Evolutionary conservation across 2,888 invertebrate genomes (phyloP), one percentile per base, ranked within the genome.

Genomic region (Drosophila formosana): DNA sequence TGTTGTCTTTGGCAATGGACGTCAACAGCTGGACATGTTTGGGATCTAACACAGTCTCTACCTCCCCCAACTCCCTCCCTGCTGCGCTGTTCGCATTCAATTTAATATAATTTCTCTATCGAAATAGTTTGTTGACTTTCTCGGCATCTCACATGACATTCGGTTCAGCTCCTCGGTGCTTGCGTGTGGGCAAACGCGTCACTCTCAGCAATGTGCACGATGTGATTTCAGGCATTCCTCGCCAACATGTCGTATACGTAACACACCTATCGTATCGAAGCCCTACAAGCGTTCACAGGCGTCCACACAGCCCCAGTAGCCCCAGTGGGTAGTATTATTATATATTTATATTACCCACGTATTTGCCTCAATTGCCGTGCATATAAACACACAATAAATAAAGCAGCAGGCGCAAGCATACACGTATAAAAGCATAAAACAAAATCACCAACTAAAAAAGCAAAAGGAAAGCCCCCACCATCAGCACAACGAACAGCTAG

Each of bases 11-110:
- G 71, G 72, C 72, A 84, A 84, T 66, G 80, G 84, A 82, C 88
- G 69, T 74, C 80, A 72, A 84, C 84, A 84, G 88, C 88, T 84
- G 83, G 87, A 86, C 65, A 75, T 81, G 82, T 85, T 86, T 58
- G 45, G 57, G 58, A 30, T 39, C 41, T 13, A 13, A 45, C 25
- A 25, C 45, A 30, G 26, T 2, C 47, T 41, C 8, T 26, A n/a
- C 8, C 5, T 11, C 3, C 13, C 0, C 18, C 34, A 25, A 7
- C 8, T 3, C 4, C 32, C 43, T 25, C 13, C 26, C 4, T 11
- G n/a, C 8, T n/a, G 4, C 51, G 23, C 43, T 45, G 52, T 7
- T 52, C 55, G 66, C 64, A 66, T 80, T 73, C 64, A 70, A 82
- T 82, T 80, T 66, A 68, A 78, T 84, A 82, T 72, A 72, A 84